Conservation (phyloP, 2,113 vertebrate species). For the Zosterops japonicus region DNA sequence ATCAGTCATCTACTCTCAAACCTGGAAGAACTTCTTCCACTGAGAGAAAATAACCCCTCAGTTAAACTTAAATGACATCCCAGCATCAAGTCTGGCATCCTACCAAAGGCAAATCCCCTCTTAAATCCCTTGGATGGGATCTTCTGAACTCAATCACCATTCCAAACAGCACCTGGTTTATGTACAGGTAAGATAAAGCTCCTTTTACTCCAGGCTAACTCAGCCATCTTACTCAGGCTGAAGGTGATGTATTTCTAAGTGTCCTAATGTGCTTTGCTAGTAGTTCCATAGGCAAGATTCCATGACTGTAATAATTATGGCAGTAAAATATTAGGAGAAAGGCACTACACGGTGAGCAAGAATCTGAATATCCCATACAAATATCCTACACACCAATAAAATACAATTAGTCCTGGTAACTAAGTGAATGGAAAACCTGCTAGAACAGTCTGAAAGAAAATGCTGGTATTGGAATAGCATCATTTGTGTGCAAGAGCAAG, state of each 20-base stretch:
- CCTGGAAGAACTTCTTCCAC: background rate
- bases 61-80: background rate
- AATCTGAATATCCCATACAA: background rate
- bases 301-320: background rate
- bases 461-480: background rate
- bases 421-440: background rate
- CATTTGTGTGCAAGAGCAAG: background rate
- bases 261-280: background rate
- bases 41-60: background rate
- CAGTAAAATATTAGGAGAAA: background rate
- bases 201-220: background rate
- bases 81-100: background rate
- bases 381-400: background rate
- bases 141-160: background rate
- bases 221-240: background rate
- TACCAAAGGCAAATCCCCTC: background rate
- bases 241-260: background rate
- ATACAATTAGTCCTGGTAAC: background rate
- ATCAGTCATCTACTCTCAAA: background rate
- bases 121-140: background rate
- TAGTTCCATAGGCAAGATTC: background rate
- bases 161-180: background rate
- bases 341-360: background rate
- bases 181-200: background rate
- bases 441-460: background rate